Evolutionary conservation across 2,888 invertebrate species (phyloP).

Genomic region (Ctena decussata): DNA sequence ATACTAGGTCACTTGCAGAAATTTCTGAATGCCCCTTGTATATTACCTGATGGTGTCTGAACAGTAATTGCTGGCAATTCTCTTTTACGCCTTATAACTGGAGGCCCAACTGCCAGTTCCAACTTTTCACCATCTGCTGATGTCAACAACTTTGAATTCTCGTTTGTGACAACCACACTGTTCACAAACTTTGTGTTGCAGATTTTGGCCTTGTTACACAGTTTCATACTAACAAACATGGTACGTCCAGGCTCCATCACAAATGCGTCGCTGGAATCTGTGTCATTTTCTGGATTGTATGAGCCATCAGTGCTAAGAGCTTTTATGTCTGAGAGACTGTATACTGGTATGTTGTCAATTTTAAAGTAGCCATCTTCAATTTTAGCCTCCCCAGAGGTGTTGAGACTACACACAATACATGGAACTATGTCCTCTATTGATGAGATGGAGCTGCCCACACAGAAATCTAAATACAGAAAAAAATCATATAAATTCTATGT

Average conservation of each 20-base stretch:
- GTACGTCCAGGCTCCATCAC: slow-evolving; percentile 71
- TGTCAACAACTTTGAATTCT: slow-evolving; percentile 42
- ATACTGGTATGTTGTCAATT: slow-evolving; percentile 39
- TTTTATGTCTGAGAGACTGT: slow-evolving; percentile 53
- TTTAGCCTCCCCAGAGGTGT: slow-evolving; percentile 58
- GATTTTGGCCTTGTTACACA: slow-evolving; percentile 72
- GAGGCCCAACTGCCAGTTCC: neutral
- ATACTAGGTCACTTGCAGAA: no score
- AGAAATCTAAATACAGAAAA: slow-evolving; percentile 64
- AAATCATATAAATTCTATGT: no score
- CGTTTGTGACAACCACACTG: slow-evolving; percentile 52
- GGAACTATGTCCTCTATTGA: slow-evolving; percentile 62
- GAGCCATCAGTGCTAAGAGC: slow-evolving; percentile 30
- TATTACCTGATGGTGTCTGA: slow-evolving; percentile 48
- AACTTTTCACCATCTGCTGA: slow-evolving; percentile 62
- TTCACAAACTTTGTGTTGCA: slow-evolving; percentile 66
- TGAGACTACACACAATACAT: slow-evolving; percentile 64
- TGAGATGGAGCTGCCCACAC: slow-evolving; percentile 58
- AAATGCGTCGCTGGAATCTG: slow-evolving; percentile 37
- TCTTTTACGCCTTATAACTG: slow-evolving; percentile 29
- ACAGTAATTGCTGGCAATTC: slow-evolving; percentile 29
- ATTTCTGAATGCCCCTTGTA: no score
- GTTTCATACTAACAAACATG: slow-evolving; percentile 61
- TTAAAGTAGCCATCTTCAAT: slow-evolving; percentile 58
- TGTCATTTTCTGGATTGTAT: slow-evolving; percentile 13